These are phyloP conservation scores for Actenoides hombroni DNA, from an alignment of 2,113 vertebrate genomes.

Conservation along the genomic window DNA sequence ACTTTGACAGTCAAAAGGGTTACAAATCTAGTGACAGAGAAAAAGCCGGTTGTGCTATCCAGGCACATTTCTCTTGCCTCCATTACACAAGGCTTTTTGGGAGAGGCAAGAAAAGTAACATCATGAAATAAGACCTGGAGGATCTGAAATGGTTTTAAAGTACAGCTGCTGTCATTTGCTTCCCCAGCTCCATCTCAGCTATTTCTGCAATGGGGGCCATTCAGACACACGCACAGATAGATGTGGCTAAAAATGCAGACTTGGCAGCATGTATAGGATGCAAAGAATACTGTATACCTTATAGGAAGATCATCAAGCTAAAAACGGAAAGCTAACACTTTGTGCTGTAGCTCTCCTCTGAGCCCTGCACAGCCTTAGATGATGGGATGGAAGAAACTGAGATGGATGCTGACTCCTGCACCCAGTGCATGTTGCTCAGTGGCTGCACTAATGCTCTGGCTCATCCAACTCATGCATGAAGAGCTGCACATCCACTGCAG, in stretches of 20 bases:
- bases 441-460: fast-evolving
- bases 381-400: fast-evolving
- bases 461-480: fast-evolving
- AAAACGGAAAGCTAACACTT: not conserved
- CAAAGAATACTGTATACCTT: not conserved
- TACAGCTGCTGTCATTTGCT: not conserved
- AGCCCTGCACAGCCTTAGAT: fast-evolving
- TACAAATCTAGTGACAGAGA: not conserved
- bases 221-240: fast-evolving
- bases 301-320: not conserved
- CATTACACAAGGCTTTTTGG: not conserved
- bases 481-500: fast-evolving
- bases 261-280: not conserved
- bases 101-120: not conserved
- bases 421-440: fast-evolving
- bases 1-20: not conserved
- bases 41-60: not conserved
- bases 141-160: not conserved
- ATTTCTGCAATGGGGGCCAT: not conserved
- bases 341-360: not conserved
- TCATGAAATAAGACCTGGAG: not conserved
- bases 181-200: not conserved
- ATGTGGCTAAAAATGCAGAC: not conserved
- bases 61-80: not conserved
- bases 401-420: not conserved